These are phyloP conservation scores for Alviniconcha marisindica DNA, from an alignment of 1,140 invertebrate species.

Conservation along the genomic window DNA sequence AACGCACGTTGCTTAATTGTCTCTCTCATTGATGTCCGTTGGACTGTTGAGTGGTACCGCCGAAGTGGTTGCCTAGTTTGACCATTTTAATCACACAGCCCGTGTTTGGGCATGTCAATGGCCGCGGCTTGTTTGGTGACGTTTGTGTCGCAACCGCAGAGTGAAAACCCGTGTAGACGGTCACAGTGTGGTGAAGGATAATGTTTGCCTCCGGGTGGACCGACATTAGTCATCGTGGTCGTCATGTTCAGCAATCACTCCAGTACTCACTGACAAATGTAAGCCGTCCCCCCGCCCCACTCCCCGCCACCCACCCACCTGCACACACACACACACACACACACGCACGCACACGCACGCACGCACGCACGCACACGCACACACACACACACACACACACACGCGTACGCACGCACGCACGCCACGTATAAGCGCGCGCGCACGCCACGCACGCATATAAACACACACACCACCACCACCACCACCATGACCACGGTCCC, in stretches of 20 bases:
- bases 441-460: conserved; percentile 8
- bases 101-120: too few species aligned
- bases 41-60: too few species aligned
- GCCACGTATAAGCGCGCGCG: conserved; percentile 3
- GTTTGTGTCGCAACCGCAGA: not conserved
- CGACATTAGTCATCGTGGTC: too few species aligned
- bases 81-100: too few species aligned
- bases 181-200: not conserved
- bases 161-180: not conserved
- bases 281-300: not conserved
- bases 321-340: conserved; percentile 7
- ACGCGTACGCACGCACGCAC: conserved; percentile 14
- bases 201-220: too few species aligned
- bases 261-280: too few species aligned
- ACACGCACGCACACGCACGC: not conserved
- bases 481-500: not conserved
- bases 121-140: not conserved
- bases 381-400: conserved; percentile 24
- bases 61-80: too few species aligned
- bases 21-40: too few species aligned
- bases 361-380: conserved; percentile 23
- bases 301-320: not conserved
- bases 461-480: not conserved
- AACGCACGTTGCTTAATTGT: too few species aligned
- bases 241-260: too few species aligned